Percentiles rank a stretch among this genome's conserved stretches.
These are phyloP conservation scores for Metallyticus violacea DNA, from an alignment of 2,888 invertebrate species.

Conservation along the genomic window DNA sequence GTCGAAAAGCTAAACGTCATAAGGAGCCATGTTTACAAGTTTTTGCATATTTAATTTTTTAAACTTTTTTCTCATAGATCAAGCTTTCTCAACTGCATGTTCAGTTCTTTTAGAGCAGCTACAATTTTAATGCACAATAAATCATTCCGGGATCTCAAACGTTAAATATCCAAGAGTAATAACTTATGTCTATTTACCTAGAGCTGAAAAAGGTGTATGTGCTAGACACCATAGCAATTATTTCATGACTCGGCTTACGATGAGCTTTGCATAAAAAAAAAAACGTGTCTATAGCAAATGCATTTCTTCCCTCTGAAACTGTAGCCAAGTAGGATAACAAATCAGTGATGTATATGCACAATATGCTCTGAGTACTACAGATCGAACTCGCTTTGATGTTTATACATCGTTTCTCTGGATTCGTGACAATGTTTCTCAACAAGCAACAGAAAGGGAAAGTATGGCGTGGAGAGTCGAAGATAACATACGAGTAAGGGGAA, in stretches of 20 bases:
- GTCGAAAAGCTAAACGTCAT: too few relatives aligned
- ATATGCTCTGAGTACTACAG: background rate
- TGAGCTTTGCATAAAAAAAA: background rate
- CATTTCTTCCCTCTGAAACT: background rate
- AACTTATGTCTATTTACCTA: too few relatives aligned
- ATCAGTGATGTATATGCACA: background rate
- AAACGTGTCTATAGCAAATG: background rate
- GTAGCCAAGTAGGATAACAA: background rate
- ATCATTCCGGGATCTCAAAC: too few relatives aligned
- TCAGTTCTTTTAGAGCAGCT: too few relatives aligned
- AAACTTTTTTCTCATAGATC: too few relatives aligned
- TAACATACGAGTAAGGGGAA: background rate
- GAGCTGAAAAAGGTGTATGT: too few relatives aligned
- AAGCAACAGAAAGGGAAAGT: background rate
- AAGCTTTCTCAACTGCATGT: too few relatives aligned
- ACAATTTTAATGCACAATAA: too few relatives aligned
- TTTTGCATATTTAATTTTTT: too few relatives aligned
- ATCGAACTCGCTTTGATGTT: background rate
- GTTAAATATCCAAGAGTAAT: too few relatives aligned
- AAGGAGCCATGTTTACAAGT: too few relatives aligned
- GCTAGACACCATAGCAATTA: too few relatives aligned
- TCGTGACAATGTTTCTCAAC: background rate
- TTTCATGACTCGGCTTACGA: background rate
- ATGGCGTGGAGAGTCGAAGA: background rate
- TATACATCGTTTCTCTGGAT: background rate